Percentiles rank a stretch among this genome's conserved stretches.
Conservation (phyloP, 2,797 vertebrate species). For the Buceros bicornis region DNA sequence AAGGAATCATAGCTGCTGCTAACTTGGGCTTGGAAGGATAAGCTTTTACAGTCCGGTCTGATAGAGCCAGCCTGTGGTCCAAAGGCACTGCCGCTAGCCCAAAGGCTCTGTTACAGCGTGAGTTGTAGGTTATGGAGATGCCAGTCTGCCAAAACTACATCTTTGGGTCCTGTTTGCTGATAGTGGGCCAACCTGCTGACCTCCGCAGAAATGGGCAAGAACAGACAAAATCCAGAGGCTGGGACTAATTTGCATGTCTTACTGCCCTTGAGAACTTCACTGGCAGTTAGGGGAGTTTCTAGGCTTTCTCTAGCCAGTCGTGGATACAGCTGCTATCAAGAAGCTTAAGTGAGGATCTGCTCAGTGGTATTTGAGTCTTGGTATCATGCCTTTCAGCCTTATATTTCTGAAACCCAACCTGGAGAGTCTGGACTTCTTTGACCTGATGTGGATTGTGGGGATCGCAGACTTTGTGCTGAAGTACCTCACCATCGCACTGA, state of each 20-base stretch:
- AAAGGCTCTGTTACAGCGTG: not conserved
- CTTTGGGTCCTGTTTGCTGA: not conserved
- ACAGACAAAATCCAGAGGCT: not conserved
- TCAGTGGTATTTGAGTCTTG: not conserved
- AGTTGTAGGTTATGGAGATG: not conserved
- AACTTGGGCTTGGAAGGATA: not conserved
- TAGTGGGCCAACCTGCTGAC: not conserved
- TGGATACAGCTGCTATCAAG: not conserved
- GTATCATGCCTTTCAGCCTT: slow-evolving; percentile 81
- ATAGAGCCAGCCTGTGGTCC: not conserved
- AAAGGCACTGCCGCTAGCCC: not conserved
- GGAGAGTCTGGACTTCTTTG: slow-evolving; percentile 92
- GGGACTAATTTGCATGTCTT: not conserved
- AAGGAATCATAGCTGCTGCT: not conserved
- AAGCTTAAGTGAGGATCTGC: not conserved
- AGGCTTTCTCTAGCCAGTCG: not conserved
- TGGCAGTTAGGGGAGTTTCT: not conserved
- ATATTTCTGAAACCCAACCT: slow-evolving; percentile 94
- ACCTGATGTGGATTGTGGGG: slow-evolving; percentile 96
- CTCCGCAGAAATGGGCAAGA: not conserved
- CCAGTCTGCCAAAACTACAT: not conserved
- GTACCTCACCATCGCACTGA: slow-evolving; percentile 92
- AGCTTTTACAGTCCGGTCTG: not conserved
- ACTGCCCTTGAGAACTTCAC: not conserved
- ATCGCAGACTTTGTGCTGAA: slow-evolving; percentile 97